A percentile compares a stretch with the other conserved stretches of the same genome.
These are phyloP conservation scores for Drosophila colorata DNA, from an alignment of 2,888 invertebrate species.

Conservation along the genomic window DNA sequence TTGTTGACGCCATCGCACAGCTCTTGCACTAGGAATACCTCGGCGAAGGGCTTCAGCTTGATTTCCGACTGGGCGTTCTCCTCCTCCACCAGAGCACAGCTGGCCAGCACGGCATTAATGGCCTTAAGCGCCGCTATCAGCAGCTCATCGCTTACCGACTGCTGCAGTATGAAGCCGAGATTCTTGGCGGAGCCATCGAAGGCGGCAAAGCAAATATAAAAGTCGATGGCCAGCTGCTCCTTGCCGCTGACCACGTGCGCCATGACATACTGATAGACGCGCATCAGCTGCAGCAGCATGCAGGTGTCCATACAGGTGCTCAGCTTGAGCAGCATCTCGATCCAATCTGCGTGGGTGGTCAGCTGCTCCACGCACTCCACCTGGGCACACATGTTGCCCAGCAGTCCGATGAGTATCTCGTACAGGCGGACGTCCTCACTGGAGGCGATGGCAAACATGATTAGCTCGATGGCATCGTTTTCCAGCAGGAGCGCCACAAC, in stretches of 20 bases:
- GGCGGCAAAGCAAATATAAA: conserved; percentile 86
- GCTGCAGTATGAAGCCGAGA: conserved; percentile 90
- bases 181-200: conserved; percentile 86
- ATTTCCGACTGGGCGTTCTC: conserved; percentile 58
- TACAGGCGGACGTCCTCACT: conserved; percentile 88
- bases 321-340: conserved; percentile 87
- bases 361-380: conserved; percentile 87
- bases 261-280: conserved; percentile 87
- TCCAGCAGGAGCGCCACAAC: conserved; percentile 90
- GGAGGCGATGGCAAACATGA: conserved; percentile 87
- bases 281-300: conserved; percentile 90
- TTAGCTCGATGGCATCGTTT: conserved; percentile 88
- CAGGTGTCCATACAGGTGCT: conserved; percentile 89
- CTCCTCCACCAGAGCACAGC: conserved; percentile 81
- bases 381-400: conserved; percentile 93
- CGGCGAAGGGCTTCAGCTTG: conserved; percentile 68
- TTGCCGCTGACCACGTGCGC: conserved; percentile 86
- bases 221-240: conserved; percentile 82
- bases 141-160: conserved; percentile 89
- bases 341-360: conserved; percentile 87
- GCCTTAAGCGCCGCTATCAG: conserved; percentile 87
- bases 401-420: conserved; percentile 93
- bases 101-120: conserved; percentile 87
- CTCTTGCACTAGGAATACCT: conserved; percentile 81
- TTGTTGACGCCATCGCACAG: conserved; percentile 83